Base-by-base conservation (phyloP, 2,113 vertebrate species). In the Hippocampus zosterae region DNA sequence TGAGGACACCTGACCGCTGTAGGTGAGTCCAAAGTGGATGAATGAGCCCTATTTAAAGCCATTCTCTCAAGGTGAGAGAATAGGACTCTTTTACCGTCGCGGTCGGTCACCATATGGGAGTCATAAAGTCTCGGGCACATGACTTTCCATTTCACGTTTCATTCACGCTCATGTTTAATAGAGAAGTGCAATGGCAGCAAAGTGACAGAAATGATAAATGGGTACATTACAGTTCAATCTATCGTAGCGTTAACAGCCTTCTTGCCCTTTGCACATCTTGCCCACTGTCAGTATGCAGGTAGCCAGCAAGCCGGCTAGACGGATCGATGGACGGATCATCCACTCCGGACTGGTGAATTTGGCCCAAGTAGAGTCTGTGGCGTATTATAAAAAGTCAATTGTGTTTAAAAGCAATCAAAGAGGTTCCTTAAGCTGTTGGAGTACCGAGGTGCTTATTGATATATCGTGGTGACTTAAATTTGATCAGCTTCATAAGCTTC, bases 151-250 rank as follows among this genome's bases (percentile, higher is more conserved):
- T 69, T 76, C 67, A 72, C 67, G 69, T 72, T 80, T 79, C 59
- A 85, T 77, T 73, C 75, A 64, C 76, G 55, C 44, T 44, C 29
- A 21, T 72, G 37, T 69, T 69, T 46, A 53, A 57, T 29, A 55
- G 42, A 56, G 65, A 37, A 37, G 33, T 6, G 44, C 27, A 67
- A 81, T 12, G 21, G 42, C 56, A 41, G 59, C 8, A 16, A 23
- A 16, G 57, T 72, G 75, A 72, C 52, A 73, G 78, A 72, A 72
- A 55, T 78, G 65, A 79, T 80, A 50, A 78, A 69, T 40, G 18
- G 48, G 44, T 66, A 53, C 71, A 71, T 72, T 67, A 75, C 73
- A 68, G 73, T 67, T 70, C 64, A 37, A 41, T 42, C 55, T 12
- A 33, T n/a, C 65, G 6, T 7, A n/a, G 13, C 48, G 65, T 50